Base-by-base conservation (phyloP, 2,888 invertebrate species). In the Nematopogon swammerdamellus region DNA sequence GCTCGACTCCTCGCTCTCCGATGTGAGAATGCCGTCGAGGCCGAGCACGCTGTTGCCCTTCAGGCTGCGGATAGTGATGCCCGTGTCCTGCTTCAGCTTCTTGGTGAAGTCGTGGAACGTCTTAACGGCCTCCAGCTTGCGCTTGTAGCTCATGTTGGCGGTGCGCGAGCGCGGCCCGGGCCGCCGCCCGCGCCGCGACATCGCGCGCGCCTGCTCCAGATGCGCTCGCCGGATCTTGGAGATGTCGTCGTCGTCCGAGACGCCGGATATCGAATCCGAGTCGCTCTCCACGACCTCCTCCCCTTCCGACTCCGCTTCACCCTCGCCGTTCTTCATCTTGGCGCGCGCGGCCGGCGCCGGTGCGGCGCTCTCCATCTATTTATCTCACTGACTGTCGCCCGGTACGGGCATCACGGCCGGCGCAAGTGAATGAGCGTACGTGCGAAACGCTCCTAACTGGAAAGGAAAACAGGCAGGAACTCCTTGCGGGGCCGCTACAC, bases 101-200 rank as follows among this genome's bases (percentile, higher is more conserved):
- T 80, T 80, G 5, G 80, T 80, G 57, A 80, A 80, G 57, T 80
- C 66, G 56, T 80, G 80, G 56, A 80, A 80, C 54, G 63, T 72
- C 63, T 71, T 79, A 8, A 80, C 77, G 25, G 80, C 80, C 68
- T 80, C 80, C 64, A 79, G 64, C 63, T 80, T 80, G 51, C 80
- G 63, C 60, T 80, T 80, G 50, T 77, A 71, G 62, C 74, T 79
- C 72, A 80, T 73, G 49, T 3, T 49, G 45, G 17, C 49, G 19
- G 70, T 72, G 46, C 70, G 65, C 18, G 70, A 66, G 25, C 70
- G 69, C 18, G 73, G 65, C 46, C 68, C 62, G 10, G 72, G 59
- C 46, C 70, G 70, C 52, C 68, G 68, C 3, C 36, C 36, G 16
- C 73, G 70, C 51, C 68, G 62, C 55, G 62, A 73, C 74, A 72